phyloP scores from a whole-genome alignment of 2,113 vertebrate species.

The Oreocharis arfaki region DNA sequence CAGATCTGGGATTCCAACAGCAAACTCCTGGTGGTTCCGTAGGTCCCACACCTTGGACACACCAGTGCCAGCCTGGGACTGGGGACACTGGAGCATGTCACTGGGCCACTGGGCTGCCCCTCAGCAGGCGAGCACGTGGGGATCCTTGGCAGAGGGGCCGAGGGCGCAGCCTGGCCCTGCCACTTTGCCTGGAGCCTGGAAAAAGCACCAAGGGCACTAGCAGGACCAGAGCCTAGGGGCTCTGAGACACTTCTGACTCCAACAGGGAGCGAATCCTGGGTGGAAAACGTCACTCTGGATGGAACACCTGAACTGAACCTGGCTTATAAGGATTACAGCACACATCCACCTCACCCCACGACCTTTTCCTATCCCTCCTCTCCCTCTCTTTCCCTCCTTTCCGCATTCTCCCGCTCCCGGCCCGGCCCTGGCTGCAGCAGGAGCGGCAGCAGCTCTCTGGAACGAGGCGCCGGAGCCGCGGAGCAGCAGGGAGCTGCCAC shows the following conservation, averaged over 20 bases:
- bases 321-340: not conserved
- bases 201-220: not conserved
- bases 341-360: not conserved
- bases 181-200: not conserved
- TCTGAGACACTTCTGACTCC: not conserved
- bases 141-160: not conserved
- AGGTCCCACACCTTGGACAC: not conserved
- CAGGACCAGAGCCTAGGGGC: not conserved
- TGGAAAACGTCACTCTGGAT: not conserved
- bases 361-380: not conserved
- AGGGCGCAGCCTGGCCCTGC: no score
- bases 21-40: not conserved
- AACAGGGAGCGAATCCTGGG: fast-evolving
- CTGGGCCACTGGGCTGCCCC: not conserved
- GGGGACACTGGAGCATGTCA: not conserved
- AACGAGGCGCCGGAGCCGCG: slow-evolving; percentile 32
- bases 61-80: not conserved
- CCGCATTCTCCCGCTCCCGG: not conserved
- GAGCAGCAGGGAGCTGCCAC: slow-evolving; percentile 70
- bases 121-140: fast-evolving
- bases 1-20: not conserved
- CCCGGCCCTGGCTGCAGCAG: not conserved
- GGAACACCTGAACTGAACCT: not conserved
- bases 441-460: slow-evolving; percentile 19
- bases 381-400: not conserved